Conservation (phyloP, 2,888 invertebrate species). For the Athalia rosae region DNA sequence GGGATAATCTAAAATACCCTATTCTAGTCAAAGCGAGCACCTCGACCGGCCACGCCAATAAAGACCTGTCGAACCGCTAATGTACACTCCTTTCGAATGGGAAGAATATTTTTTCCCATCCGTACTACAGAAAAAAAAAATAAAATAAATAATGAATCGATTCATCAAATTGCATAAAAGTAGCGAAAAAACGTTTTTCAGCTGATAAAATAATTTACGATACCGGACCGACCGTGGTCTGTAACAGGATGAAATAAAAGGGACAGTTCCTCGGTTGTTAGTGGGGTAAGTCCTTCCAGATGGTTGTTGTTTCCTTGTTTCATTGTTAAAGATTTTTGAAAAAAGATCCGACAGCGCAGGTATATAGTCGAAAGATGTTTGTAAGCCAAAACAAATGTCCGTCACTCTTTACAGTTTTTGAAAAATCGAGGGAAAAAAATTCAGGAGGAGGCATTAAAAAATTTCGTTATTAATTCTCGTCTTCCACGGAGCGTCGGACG, state of each 20-base stretch:
- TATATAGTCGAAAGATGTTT: slow-evolving; percentile 42
- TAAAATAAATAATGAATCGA: too few species aligned
- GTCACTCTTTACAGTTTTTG: background rate
- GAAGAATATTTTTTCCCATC: too few species aligned
- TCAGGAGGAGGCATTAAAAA: too few species aligned
- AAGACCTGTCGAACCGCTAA: too few species aligned
- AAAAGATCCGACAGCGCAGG: slow-evolving; percentile 28
- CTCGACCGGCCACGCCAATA: too few species aligned
- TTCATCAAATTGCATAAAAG: too few species aligned
- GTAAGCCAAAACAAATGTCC: slow-evolving; percentile 63
- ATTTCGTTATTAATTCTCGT: too few species aligned
- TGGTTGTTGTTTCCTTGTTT: slow-evolving; percentile 51
- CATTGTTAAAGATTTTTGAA: slow-evolving; percentile 33
- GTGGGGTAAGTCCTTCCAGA: slow-evolving; percentile 67
- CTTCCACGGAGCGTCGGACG: too few species aligned
- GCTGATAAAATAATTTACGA: too few species aligned
- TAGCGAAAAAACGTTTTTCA: too few species aligned
- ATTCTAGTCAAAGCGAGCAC: slow-evolving; percentile 26
- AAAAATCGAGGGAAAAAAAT: background rate
- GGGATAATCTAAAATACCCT: slow-evolving; percentile 50
- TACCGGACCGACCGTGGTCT: background rate
- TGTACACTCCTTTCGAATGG: too few species aligned
- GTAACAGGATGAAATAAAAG: background rate
- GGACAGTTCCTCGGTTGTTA: background rate
- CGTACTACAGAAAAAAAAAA: too few species aligned